A percentile compares a stretch with the other conserved stretches of the same genome.
These are phyloP conservation scores for Cataglyphis rosenhaueri DNA, from an alignment of 2,888 invertebrate genomes.

Conservation along the genomic window DNA sequence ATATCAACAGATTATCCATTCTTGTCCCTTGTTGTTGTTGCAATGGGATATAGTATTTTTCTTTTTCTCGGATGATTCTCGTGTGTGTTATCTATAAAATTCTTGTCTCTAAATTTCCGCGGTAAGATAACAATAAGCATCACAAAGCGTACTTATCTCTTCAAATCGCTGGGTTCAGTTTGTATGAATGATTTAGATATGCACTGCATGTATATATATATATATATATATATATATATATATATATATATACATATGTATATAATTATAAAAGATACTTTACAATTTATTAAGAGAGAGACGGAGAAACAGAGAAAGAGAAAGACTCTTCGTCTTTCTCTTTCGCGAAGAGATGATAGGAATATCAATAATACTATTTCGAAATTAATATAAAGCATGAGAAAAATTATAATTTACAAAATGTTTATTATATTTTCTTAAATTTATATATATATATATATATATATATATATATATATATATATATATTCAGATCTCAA, in stretches of 20 bases:
- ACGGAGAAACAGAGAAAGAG: neutral
- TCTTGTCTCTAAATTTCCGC: neutral
- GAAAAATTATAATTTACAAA: no score
- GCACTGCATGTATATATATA: no score
- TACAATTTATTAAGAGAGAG: neutral
- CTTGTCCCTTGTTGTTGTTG: neutral
- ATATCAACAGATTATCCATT: conserved; percentile 13
- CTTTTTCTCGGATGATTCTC: neutral
- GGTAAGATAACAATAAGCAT: conserved; percentile 1
- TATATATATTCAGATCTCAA: neutral
- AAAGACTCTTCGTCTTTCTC: neutral
- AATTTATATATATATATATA: neutral
- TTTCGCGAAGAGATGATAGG: neutral
- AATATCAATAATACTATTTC: neutral
- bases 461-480: neutral
- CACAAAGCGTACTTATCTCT: neutral
- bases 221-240: no score
- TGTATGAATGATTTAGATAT: neutral
- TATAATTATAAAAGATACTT: neutral
- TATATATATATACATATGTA: no score
- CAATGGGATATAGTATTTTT: neutral
- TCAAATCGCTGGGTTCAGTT: neutral
- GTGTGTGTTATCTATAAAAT: neutral
- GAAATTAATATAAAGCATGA: no score
- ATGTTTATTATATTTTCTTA: neutral